These are phyloP conservation scores for Hylaeus anthracinus DNA, from an alignment of 1,140 invertebrate species.

Conservation along the genomic window DNA sequence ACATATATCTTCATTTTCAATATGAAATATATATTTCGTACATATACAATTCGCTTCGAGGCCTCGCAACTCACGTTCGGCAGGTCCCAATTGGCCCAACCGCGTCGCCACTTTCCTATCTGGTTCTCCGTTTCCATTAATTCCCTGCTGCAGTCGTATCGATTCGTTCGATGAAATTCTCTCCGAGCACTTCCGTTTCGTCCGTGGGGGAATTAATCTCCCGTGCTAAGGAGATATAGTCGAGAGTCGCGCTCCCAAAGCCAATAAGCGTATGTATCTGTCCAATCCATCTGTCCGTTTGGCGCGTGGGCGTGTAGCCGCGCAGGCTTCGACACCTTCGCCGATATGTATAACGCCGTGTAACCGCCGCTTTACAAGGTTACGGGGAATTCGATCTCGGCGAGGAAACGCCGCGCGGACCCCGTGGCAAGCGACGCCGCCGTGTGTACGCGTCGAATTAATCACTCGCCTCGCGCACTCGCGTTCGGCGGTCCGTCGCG, in stretches of 20 bases:
- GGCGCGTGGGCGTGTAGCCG: conserved; percentile 43
- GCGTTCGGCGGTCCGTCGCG: not conserved
- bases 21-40: too few relatives aligned
- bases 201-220: not conserved
- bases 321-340: conserved; percentile 60
- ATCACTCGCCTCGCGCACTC: conserved; percentile 37
- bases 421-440: conserved; percentile 5
- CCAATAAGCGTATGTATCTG: conserved; percentile 54
- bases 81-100: not conserved
- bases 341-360: conserved; percentile 61
- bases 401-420: conserved; percentile 14
- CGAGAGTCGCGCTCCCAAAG: not conserved
- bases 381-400: conserved; percentile 60
- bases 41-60: too few relatives aligned
- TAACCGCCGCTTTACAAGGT: conserved; percentile 63
- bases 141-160: not conserved
- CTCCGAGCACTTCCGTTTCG: not conserved
- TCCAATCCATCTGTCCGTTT: conserved; percentile 51
- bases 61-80: too few relatives aligned
- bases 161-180: not conserved
- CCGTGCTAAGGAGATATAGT: not conserved
- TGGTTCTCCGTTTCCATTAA: not conserved
- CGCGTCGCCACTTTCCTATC: not conserved
- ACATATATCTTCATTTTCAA: too few relatives aligned
- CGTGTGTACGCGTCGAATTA: conserved; percentile 41